Evolutionary conservation across 1,140 invertebrate genomes (phyloP).

Genomic region (Drosophila subobscura): DNA sequence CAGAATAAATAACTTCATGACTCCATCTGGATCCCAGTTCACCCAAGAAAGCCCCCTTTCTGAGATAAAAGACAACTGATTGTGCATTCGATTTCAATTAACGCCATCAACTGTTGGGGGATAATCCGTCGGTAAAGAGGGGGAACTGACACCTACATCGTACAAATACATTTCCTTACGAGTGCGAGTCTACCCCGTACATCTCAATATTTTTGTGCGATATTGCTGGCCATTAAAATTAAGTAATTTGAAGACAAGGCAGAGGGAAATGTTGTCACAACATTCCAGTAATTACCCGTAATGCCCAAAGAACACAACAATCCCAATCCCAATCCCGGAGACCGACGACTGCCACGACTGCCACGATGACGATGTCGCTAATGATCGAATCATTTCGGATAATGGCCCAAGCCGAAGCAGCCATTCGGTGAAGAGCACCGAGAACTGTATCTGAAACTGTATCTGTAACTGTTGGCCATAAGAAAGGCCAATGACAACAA

Average conservation of each 20-base stretch:
- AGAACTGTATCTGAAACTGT: constrained; percentile 51
- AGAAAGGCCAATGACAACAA: constrained; percentile 51
- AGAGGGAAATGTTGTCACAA: constrained; percentile 74
- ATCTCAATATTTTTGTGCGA: constrained; percentile 55
- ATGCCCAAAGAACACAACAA: constrained; percentile 64
- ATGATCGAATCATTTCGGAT: constrained; percentile 81
- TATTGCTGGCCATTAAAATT: constrained; percentile 69
- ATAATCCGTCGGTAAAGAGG: not conserved
- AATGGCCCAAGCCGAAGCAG: constrained; percentile 63
- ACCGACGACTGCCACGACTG: constrained; percentile 5
- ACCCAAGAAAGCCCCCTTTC: too few relatives aligned
- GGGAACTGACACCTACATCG: constrained; percentile 25
- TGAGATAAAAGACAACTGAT: not conserved
- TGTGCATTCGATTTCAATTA: constrained; percentile 19
- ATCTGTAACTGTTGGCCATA: constrained; percentile 65
- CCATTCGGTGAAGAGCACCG: constrained; percentile 8
- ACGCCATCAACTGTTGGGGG: constrained; percentile 9
- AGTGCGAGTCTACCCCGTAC: constrained; percentile 1
- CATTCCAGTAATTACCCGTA: constrained; percentile 79
- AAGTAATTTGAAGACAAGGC: constrained; percentile 78
- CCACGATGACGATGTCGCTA: constrained; percentile 58
- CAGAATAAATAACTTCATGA: not conserved
- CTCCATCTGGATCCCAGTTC: not conserved
- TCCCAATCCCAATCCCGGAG: constrained; percentile 2
- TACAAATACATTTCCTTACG: constrained; percentile 10